These are phyloP conservation scores for Acipenser ruthenus DNA, from an alignment of 2,797 vertebrate genomes.

Conservation along the genomic window DNA sequence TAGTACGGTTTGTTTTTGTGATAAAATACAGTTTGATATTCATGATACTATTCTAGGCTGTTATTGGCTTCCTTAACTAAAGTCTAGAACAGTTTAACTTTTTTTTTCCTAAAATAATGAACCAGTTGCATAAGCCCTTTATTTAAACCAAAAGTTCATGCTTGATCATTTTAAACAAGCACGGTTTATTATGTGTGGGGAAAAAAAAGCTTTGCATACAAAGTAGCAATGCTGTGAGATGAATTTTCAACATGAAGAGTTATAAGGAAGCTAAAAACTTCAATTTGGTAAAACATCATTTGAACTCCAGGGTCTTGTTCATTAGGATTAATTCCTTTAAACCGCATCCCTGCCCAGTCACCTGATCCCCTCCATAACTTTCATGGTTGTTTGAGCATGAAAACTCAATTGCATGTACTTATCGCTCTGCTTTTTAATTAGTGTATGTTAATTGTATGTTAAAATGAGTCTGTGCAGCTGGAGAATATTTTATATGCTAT, in stretches of 20 bases:
- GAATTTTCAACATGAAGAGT: slow-evolving; percentile 3
- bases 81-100: no score
- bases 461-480: not conserved
- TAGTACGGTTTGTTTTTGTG: no score
- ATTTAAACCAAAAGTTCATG: not conserved
- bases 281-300: not conserved
- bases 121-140: no score
- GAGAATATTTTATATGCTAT: not conserved
- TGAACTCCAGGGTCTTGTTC: not conserved
- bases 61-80: no score
- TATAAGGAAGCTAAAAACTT: not conserved
- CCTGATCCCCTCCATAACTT: not conserved
- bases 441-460: slow-evolving; percentile 1
- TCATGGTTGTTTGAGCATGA: not conserved
- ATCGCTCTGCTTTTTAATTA: not conserved
- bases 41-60: no score
- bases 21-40: no score
- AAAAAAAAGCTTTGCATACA: slow-evolving; percentile 11
- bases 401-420: not conserved
- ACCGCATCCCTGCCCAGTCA: not conserved
- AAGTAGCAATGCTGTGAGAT: not conserved
- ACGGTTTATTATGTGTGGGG: slow-evolving; percentile 7
- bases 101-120: no score
- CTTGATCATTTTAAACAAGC: not conserved
- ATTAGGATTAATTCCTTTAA: not conserved